phyloP scores from a whole-genome alignment of 2,797 vertebrate species.

The Halcyon leucocephala region DNA sequence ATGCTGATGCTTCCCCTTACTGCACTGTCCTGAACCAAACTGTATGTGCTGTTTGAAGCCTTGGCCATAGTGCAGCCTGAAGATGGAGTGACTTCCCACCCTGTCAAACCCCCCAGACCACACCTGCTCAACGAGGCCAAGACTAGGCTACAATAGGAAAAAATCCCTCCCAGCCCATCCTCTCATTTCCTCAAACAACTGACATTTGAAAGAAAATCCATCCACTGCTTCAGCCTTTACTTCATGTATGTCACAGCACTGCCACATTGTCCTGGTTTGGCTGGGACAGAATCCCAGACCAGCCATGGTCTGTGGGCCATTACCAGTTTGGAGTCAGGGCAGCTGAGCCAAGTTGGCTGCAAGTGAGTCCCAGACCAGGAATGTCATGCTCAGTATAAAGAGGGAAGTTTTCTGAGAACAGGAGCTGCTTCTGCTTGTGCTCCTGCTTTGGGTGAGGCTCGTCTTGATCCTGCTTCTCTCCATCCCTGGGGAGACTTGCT shows the following conservation, averaged over 20 bases:
- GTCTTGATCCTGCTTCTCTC: not conserved
- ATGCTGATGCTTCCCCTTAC: not conserved
- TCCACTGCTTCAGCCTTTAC: not conserved
- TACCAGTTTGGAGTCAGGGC: not conserved
- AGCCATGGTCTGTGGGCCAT: not conserved
- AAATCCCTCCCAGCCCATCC: not conserved
- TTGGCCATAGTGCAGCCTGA: not conserved
- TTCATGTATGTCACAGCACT: not conserved
- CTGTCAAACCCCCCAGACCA: not conserved
- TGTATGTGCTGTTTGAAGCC: not conserved
- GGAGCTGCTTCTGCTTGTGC: not conserved
- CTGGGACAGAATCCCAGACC: not conserved
- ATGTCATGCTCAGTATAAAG: not conserved
- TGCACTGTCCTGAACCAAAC: not conserved
- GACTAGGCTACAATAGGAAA: not conserved
- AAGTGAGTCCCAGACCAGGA: not conserved
- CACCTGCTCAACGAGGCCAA: not conserved
- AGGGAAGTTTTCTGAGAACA: not conserved
- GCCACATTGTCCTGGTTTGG: fast-evolving
- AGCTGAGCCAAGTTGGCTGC: not conserved
- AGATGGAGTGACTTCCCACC: not conserved
- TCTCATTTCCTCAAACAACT: not conserved
- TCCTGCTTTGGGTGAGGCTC: not conserved
- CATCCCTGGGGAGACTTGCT: not conserved
- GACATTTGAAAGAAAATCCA: not conserved